phyloP scores from a whole-genome alignment of 2,113 vertebrate genomes.

The Zonotrichia leucophrys region DNA sequence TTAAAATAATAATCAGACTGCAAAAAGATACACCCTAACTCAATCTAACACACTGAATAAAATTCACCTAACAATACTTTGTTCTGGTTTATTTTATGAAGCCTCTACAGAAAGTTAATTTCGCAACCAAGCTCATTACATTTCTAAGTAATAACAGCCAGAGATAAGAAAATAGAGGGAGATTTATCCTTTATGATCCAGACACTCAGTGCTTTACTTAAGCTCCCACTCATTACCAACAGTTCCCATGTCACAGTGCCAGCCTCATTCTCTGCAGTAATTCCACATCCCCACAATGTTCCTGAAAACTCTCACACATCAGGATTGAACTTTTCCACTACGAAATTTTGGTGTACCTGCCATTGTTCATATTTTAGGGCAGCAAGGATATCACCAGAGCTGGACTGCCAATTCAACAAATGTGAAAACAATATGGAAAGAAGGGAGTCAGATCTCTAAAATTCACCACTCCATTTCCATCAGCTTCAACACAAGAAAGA shows the following conservation, averaged over 20 bases:
- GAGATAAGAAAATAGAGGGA: conserved; percentile 34
- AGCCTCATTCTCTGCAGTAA: background rate
- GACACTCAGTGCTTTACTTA: background rate
- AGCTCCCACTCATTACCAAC: background rate
- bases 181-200: background rate
- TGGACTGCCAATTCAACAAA: background rate
- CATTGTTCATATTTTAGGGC: background rate
- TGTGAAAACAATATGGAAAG: background rate
- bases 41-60: conserved; percentile 33
- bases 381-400: background rate
- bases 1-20: conserved; percentile 73
- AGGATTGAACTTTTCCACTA: background rate
- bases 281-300: background rate
- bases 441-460: background rate
- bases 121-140: conserved; percentile 57
- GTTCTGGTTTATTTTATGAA: conserved; percentile 64
- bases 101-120: conserved; percentile 64
- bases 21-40: conserved; percentile 32
- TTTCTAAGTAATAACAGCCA: conserved; percentile 33
- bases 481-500: background rate
- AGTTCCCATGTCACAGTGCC: background rate
- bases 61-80: conserved; percentile 60
- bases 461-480: background rate
- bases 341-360: background rate
- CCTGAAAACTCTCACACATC: background rate